Evolutionary conservation across 2,888 invertebrate species (phyloP).

Genomic region (Caenorhabditis drosophilae): DNA sequence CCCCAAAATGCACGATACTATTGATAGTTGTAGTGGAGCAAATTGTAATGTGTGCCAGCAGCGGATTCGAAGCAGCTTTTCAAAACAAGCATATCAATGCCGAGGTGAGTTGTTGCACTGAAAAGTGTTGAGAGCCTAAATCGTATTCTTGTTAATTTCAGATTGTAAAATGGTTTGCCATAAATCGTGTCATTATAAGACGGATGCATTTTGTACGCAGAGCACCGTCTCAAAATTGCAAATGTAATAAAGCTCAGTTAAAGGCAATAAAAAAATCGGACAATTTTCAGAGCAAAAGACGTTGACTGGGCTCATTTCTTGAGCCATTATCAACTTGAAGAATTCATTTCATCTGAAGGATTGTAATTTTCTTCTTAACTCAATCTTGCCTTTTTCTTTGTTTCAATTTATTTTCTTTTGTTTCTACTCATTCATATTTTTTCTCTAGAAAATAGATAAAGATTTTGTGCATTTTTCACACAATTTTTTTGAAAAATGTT

Average conservation of each 20-base stretch:
- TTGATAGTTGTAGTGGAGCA: slow-evolving; percentile 61
- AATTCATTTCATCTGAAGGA: slow-evolving; percentile 63
- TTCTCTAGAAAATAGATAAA: too few relatives aligned
- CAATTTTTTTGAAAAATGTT: too few relatives aligned
- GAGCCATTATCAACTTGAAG: slow-evolving; percentile 60
- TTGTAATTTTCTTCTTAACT: slow-evolving; percentile 30
- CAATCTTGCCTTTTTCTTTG: too few relatives aligned
- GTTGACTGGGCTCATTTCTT: slow-evolving; percentile 67
- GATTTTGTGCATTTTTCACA: too few relatives aligned
- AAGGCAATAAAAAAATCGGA: slow-evolving; percentile 1
- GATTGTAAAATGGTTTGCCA: slow-evolving; percentile 69
- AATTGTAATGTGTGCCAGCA: slow-evolving; percentile 65
- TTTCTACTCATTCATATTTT: background rate
- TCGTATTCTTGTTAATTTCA: slow-evolving; percentile 36
- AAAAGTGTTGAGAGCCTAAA: background rate
- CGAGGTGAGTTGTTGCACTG: slow-evolving; percentile 60
- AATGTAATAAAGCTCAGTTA: slow-evolving; percentile 35
- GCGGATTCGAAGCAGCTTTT: slow-evolving; percentile 63
- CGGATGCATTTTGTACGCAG: slow-evolving; percentile 60
- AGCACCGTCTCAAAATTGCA: slow-evolving; percentile 55
- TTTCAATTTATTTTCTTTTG: background rate
- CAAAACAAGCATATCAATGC: slow-evolving; percentile 69
- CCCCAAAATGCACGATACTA: slow-evolving; percentile 26
- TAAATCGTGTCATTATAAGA: slow-evolving; percentile 67
- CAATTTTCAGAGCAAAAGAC: slow-evolving; percentile 54